These are phyloP conservation scores for Xiphophorus maculatus DNA, from an alignment of 2,113 vertebrate genomes.

Conservation along the genomic window DNA sequence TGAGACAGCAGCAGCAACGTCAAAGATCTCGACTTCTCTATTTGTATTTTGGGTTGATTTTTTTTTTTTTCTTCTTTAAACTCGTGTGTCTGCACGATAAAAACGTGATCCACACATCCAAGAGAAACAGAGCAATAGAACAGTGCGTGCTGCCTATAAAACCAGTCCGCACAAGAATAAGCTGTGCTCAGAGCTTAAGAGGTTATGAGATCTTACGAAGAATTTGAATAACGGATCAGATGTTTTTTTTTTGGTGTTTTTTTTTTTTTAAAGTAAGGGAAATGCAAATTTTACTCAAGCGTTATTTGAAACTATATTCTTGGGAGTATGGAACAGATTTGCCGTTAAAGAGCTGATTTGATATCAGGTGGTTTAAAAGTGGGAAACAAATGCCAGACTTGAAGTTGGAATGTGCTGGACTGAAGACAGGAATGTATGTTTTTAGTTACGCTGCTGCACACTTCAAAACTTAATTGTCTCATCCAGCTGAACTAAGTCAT, in stretches of 20 bases:
- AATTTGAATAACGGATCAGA: conserved; percentile 20
- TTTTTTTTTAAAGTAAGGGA: not conserved
- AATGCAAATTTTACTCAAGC: conserved; percentile 11
- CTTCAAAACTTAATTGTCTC: conserved; percentile 40
- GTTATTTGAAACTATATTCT: conserved; percentile 18
- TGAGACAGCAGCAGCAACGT: conserved; percentile 22
- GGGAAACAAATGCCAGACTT: conserved; percentile 50
- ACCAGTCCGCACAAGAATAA: conserved; percentile 39
- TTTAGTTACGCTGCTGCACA: conserved; percentile 52
- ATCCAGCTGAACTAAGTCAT: conserved; percentile 39
- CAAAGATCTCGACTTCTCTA: conserved; percentile 23
- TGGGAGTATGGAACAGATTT: conserved; percentile 29
- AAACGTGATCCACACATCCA: conserved; percentile 17
- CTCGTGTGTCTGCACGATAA: conserved; percentile 11
- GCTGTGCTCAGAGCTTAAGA: conserved; percentile 32
- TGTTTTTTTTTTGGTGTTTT: not conserved
- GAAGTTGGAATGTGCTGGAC: conserved; percentile 73
- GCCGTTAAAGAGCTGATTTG: not conserved
- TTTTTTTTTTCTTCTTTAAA: not conserved
- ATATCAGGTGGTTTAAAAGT: conserved; percentile 40
- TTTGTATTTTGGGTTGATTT: not conserved
- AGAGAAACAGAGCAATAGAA: conserved; percentile 37
- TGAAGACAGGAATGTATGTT: conserved; percentile 72
- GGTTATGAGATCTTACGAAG: conserved; percentile 24
- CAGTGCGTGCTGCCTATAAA: conserved; percentile 46